Evolutionary conservation across 2,888 invertebrate genomes (phyloP).

Genomic region (Plutella xylostella): DNA sequence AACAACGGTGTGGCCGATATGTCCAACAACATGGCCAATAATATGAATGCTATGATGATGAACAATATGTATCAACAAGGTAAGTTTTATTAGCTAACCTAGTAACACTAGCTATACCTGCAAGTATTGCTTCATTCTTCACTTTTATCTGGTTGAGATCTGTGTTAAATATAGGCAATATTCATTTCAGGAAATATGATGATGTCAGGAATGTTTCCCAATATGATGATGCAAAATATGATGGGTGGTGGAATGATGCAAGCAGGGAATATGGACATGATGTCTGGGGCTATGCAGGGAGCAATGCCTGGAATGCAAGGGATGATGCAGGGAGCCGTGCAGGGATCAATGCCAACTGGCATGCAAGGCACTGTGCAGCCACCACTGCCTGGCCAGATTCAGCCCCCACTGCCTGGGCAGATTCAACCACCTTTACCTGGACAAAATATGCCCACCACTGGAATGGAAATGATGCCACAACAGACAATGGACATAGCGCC

Average conservation of each 20-base stretch:
- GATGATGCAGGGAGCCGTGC: neutral
- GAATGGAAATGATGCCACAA: constrained; percentile 10
- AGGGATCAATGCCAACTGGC: neutral
- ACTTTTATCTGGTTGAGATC: neutral
- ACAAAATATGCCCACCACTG: constrained; percentile 3
- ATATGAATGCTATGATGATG: constrained; percentile 57
- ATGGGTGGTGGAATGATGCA: constrained; percentile 35
- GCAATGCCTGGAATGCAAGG: neutral
- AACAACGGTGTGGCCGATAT: neutral
- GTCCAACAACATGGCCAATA: constrained; percentile 13
- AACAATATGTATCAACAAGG: constrained; percentile 52
- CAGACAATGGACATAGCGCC: constrained; percentile 3
- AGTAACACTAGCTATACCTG: neutral
- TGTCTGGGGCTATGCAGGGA: constrained; percentile 19
- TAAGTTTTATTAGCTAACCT: constrained; percentile 17
- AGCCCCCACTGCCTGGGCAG: neutral
- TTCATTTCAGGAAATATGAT: constrained; percentile 45
- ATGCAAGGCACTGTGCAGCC: neutral
- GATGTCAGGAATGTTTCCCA: constrained; percentile 40
- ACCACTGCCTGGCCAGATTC: neutral
- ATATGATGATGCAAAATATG: too few species aligned
- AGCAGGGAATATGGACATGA: constrained; percentile 40
- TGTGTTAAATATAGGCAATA: neutral
- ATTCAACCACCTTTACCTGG: neutral
- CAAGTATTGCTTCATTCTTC: neutral